phyloP scores from a whole-genome alignment of 2,797 vertebrate species.

The Rhinatrema bivittatum region DNA sequence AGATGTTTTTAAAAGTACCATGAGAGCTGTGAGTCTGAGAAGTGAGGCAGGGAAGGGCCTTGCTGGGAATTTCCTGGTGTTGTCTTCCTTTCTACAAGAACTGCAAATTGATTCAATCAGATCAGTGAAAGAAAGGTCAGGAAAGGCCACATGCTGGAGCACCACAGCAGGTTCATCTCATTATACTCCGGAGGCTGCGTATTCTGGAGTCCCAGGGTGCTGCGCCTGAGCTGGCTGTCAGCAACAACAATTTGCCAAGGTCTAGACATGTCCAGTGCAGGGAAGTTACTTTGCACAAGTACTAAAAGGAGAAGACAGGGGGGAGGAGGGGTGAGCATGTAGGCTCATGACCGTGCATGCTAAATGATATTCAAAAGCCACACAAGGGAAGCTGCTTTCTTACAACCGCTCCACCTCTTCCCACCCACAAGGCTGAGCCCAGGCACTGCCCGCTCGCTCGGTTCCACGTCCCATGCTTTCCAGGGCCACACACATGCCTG shows the following conservation, averaged over 20 bases:
- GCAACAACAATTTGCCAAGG: constrained; percentile 8
- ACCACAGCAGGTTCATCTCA: constrained; percentile 8
- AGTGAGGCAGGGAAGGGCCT: constrained; percentile 2
- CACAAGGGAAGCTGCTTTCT: too few species aligned
- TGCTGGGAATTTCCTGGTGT: constrained; percentile 11
- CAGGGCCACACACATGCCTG: too few species aligned
- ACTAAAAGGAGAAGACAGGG: neutral
- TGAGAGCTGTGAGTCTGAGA: too few species aligned
- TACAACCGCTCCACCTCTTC: neutral
- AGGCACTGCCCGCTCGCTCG: constrained; percentile 25
- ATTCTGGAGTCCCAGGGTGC: constrained; percentile 1
- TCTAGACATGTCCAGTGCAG: neutral
- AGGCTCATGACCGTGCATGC: neutral
- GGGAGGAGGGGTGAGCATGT: neutral
- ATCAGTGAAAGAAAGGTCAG: constrained; percentile 22
- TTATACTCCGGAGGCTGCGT: constrained; percentile 5
- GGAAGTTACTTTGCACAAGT: constrained; percentile 2
- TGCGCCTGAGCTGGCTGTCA: constrained; percentile 11
- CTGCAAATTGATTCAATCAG: constrained; percentile 35
- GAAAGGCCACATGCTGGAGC: constrained; percentile 26
- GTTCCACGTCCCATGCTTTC: constrained; percentile 32
- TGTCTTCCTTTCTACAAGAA: constrained; percentile 24
- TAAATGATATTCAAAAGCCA: too few species aligned
- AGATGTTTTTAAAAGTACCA: too few species aligned
- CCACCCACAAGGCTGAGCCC: neutral